Evolutionary conservation across 2,113 vertebrate species (phyloP).

Genomic region (Dunckerocampus dactyliophorus): DNA sequence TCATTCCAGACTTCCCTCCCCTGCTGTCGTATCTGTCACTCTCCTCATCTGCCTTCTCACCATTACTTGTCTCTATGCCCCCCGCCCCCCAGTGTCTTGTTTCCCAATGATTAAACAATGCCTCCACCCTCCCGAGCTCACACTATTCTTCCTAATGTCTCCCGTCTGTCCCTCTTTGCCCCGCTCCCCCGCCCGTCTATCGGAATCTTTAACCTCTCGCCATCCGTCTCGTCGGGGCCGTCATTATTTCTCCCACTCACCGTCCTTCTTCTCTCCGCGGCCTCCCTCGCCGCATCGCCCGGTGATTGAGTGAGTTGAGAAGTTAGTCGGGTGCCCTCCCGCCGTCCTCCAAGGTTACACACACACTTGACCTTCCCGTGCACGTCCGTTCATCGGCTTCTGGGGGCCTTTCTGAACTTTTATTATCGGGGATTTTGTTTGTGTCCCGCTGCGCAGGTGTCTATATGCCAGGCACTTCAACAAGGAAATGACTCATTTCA

Average conservation of each 20-base stretch:
- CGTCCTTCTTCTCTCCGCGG: slow-evolving; percentile 32
- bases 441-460: background rate
- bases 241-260: slow-evolving; percentile 24
- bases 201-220: slow-evolving; percentile 56
- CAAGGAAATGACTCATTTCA: slow-evolving; percentile 48
- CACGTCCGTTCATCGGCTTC: slow-evolving; percentile 15
- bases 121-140: slow-evolving; percentile 8
- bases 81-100: background rate
- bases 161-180: slow-evolving; percentile 22
- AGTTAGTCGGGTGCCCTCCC: slow-evolving; percentile 59
- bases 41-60: background rate
- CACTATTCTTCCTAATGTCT: slow-evolving; percentile 32
- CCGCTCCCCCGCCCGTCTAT: slow-evolving; percentile 31
- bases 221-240: slow-evolving; percentile 49
- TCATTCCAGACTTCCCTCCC: background rate
- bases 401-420: slow-evolving; percentile 21
- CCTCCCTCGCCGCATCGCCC: slow-evolving; percentile 39
- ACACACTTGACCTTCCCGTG: slow-evolving; percentile 25
- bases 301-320: slow-evolving; percentile 52
- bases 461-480: slow-evolving; percentile 26
- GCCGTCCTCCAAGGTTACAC: slow-evolving; percentile 43
- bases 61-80: background rate
- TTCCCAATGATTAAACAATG: slow-evolving; percentile 17
- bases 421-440: slow-evolving; percentile 23
- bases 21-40: background rate